Conservation (phyloP, 2,113 vertebrate species). For the Recurvirostra avosetta region DNA sequence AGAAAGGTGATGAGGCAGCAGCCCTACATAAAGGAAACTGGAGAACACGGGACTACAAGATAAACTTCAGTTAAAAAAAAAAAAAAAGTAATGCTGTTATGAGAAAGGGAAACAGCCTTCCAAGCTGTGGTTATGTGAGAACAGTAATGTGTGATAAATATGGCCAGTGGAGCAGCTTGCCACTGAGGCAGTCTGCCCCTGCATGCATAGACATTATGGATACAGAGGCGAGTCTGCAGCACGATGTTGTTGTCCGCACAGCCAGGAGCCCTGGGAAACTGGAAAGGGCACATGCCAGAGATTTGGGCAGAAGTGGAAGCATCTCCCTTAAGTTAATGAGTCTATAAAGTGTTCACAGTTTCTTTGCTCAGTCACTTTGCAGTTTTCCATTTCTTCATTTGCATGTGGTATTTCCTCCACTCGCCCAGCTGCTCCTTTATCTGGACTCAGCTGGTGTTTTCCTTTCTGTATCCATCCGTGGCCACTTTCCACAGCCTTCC, state of each 20-base stretch:
- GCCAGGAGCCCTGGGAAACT: neutral
- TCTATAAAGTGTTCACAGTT: neutral
- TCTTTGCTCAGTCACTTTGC: neutral
- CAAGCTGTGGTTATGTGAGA: neutral
- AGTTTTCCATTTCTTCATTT: neutral
- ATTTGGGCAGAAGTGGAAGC: neutral
- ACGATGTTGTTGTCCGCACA: neutral
- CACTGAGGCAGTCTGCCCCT: too few relatives aligned
- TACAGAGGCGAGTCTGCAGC: accelerated
- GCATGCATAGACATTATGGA: accelerated
- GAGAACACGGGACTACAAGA: neutral
- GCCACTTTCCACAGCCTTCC: neutral
- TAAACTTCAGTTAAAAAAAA: neutral
- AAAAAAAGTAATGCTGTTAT: neutral
- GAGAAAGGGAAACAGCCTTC: neutral
- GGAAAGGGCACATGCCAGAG: neutral
- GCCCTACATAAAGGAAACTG: neutral
- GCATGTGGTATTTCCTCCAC: neutral
- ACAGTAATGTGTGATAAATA: neutral
- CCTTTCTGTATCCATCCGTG: neutral
- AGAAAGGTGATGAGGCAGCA: neutral
- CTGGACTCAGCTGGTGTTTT: neutral
- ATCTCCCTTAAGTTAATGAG: neutral
- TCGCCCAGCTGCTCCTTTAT: neutral
- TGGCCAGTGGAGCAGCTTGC: accelerated